Conservation (phyloP, 2,797 vertebrate genomes). For the Sebastes miniatus region DNA sequence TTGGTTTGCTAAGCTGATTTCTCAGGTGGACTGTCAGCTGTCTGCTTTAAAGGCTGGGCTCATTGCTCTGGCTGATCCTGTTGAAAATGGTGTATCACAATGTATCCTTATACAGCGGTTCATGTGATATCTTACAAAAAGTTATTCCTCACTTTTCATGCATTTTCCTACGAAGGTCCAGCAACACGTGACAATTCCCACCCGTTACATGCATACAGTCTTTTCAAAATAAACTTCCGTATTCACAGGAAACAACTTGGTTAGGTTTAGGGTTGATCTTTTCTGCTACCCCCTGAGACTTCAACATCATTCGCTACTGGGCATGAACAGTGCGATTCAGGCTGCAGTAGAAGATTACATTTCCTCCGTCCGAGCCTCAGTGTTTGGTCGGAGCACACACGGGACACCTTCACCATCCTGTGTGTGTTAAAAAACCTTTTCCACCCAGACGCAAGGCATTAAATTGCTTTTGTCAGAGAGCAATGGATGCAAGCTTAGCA, state of each 20-base stretch:
- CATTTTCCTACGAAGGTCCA: no score
- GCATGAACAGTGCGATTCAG: conserved; percentile 38
- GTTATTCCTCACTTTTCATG: no score
- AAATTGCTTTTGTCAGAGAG: conserved; percentile 37
- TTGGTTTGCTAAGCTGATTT: background rate
- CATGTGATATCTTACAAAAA: no score
- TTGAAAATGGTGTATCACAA: background rate
- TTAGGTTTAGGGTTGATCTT: conserved; percentile 36
- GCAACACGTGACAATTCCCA: no score
- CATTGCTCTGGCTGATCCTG: background rate
- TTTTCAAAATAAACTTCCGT: no score
- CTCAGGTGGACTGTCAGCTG: background rate
- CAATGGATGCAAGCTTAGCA: background rate
- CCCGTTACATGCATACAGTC: no score
- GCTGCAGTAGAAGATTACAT: conserved; percentile 47
- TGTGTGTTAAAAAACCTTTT: conserved; percentile 12
- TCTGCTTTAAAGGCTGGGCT: background rate
- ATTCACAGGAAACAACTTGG: no score
- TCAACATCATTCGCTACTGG: conserved; percentile 50
- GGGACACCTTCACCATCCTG: conserved; percentile 11
- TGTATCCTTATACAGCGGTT: no score
- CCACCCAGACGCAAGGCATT: background rate
- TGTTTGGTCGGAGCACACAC: conserved; percentile 26
- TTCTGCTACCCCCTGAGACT: conserved; percentile 43
- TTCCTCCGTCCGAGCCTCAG: conserved; percentile 15